Base-by-base conservation (phyloP, 2,797 vertebrate genomes). In the Muraenolepis orangiensis region DNA sequence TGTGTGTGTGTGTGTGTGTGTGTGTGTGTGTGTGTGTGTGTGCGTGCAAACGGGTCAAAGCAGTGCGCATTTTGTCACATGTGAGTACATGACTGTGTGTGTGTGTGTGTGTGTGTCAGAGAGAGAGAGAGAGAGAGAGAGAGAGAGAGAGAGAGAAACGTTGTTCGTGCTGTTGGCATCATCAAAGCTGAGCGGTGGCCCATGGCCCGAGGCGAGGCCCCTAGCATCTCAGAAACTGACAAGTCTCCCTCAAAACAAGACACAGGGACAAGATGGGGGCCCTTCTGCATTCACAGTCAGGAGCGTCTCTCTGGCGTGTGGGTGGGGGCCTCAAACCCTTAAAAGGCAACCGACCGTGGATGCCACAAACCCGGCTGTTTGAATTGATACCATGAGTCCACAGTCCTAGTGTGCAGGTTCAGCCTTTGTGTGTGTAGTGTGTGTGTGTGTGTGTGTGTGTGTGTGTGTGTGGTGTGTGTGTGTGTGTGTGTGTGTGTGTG, bases 171-270 rank as follows among this genome's bases (percentile, higher is more conserved):
- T 79, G 18, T 76, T 72, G 71, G 73, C n/a, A 12, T 76, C 67
- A 70, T 79, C 76, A 61, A 78, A 76, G 46, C 73, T 74, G 66
- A 72, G 81, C 69, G 28, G 68, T 74, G 31, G 66, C 72, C 18
- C 32, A 51, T 81, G 36, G 80, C 86, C 84, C 61, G 76, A 82
- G 84, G 81, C 81, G 69, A 87, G 68, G 82, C 78, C 75, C 80
- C 76, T 38, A 85, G 84, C 74, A 16, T 68, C 73, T 84, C 73
- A 51, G 70, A 81, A 38, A 73, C 23, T 78, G 74, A 83, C 69
- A 74, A 77, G 67, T 34, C 36, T 30, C 64, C 31, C 34, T 73
- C 36, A 70, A 36, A 67, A 82, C 66, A 77, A 67, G 74, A 32
- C 11, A 66, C 69, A 16, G 32, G 16, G 61, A 23, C n/a, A 66